Evolutionary conservation across 2,797 vertebrate species (phyloP).

Genomic region (Tiaroga cobitis): DNA sequence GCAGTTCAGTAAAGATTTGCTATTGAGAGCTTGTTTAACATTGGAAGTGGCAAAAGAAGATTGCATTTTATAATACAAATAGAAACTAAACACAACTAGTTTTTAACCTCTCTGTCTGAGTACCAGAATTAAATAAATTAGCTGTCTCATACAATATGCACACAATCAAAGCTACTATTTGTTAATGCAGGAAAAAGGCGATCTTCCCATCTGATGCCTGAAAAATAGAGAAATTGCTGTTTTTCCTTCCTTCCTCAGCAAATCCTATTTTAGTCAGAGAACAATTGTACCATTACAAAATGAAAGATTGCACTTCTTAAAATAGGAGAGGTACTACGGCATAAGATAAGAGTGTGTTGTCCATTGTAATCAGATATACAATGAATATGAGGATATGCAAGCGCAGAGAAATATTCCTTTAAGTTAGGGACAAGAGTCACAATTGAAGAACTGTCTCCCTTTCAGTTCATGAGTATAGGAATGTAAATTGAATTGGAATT

Average conservation of each 20-base stretch:
- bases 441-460: neutral
- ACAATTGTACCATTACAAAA: neutral
- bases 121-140: neutral
- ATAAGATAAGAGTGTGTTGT: neutral
- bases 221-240: neutral
- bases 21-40: neutral
- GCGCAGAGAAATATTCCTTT: neutral
- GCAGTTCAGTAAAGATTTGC: neutral
- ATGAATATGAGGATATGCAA: neutral
- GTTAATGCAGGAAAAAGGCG: neutral
- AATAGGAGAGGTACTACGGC: neutral
- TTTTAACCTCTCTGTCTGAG: neutral
- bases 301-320: conserved; percentile 16
- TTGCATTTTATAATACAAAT: neutral
- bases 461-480: neutral
- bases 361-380: neutral
- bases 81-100: neutral
- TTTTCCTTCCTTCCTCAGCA: neutral
- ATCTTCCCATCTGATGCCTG: neutral
- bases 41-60: neutral
- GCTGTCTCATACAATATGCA: neutral
- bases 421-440: neutral
- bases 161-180: neutral
- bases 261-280: neutral
- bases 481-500: neutral